Evolutionary conservation across 2,797 vertebrate genomes (phyloP).

Genomic region (Peromyscus attwateri): DNA sequence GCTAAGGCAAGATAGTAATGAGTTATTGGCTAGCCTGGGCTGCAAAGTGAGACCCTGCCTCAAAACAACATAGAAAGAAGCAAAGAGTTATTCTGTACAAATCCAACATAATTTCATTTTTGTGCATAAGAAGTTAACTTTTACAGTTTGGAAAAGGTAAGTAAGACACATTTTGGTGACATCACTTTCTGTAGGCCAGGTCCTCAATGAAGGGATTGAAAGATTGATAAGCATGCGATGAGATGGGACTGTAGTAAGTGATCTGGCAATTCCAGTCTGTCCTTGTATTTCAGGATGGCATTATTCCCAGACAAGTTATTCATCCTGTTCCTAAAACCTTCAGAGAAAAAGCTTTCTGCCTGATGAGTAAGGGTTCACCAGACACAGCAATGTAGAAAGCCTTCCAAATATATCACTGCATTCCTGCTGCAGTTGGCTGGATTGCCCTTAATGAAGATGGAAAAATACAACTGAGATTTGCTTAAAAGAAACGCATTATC

Average conservation of each 20-base stretch:
- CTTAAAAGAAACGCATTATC: constrained; percentile 65
- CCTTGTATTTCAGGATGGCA: constrained; percentile 76
- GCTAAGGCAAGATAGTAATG: neutral
- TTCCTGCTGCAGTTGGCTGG: constrained; percentile 64
- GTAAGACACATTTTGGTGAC: neutral
- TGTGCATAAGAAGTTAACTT: neutral
- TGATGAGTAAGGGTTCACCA: constrained; percentile 72
- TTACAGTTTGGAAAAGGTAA: constrained; percentile 22
- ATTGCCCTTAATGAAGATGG: constrained; percentile 61
- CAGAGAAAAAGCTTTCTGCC: constrained; percentile 66
- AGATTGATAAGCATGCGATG: constrained; percentile 66
- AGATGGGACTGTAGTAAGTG: constrained; percentile 53
- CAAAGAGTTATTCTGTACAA: neutral
- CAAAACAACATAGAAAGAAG: neutral
- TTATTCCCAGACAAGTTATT: constrained; percentile 73
- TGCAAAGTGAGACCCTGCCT: neutral
- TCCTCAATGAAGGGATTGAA: constrained; percentile 28
- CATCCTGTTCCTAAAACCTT: constrained; percentile 77
- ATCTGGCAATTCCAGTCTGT: constrained; percentile 61
- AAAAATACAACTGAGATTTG: constrained; percentile 72
- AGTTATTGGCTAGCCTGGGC: neutral
- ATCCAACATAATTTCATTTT: neutral
- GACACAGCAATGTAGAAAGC: constrained; percentile 56
- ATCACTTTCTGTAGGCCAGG: constrained; percentile 8
- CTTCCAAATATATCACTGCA: constrained; percentile 72